Conservation (phyloP, 2,888 invertebrate species). For the Eretmocerus hayati region DNA sequence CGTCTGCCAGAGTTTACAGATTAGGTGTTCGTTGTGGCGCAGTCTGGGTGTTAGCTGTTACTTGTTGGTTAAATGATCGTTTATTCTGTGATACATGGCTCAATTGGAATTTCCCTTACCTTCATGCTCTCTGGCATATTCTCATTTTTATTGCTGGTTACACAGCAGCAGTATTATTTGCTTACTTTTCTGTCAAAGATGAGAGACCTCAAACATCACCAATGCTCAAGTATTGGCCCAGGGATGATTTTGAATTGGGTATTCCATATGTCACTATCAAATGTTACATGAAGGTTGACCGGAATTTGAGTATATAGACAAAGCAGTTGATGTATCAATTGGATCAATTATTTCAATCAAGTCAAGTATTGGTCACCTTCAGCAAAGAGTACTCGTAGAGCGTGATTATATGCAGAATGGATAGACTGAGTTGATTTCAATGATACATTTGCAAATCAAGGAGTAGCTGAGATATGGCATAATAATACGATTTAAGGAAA, state of each 20-base stretch:
- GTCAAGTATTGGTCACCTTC: too few relatives aligned
- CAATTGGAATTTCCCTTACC: conserved; percentile 70
- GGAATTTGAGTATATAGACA: conserved; percentile 49
- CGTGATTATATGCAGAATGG: too few relatives aligned
- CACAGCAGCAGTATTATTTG: conserved; percentile 68
- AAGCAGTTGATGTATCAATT: too few relatives aligned
- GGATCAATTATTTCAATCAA: too few relatives aligned
- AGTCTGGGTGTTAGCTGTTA: conserved; percentile 63
- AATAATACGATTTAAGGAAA: too few relatives aligned
- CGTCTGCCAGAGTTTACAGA: conserved; percentile 61
- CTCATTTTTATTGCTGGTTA: conserved; percentile 74
- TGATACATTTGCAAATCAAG: too few relatives aligned
- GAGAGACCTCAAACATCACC: conserved; percentile 67
- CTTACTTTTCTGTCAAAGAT: conserved; percentile 69
- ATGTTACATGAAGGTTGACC: conserved; percentile 51
- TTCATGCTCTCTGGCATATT: conserved; percentile 78
- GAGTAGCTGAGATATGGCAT: too few relatives aligned
- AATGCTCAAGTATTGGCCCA: conserved; percentile 68
- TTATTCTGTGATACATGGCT: conserved; percentile 75
- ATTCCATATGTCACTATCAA: conserved; percentile 67
- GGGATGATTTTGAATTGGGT: conserved; percentile 69
- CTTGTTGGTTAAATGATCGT: conserved; percentile 73
- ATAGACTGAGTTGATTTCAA: too few relatives aligned
- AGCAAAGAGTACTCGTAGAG: too few relatives aligned
- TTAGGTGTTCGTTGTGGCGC: conserved; percentile 65